Evolutionary conservation across 2,797 vertebrate species (phyloP), one percentile per base, ranked within the genome.

Genomic region (Salmo trutta): DNA sequence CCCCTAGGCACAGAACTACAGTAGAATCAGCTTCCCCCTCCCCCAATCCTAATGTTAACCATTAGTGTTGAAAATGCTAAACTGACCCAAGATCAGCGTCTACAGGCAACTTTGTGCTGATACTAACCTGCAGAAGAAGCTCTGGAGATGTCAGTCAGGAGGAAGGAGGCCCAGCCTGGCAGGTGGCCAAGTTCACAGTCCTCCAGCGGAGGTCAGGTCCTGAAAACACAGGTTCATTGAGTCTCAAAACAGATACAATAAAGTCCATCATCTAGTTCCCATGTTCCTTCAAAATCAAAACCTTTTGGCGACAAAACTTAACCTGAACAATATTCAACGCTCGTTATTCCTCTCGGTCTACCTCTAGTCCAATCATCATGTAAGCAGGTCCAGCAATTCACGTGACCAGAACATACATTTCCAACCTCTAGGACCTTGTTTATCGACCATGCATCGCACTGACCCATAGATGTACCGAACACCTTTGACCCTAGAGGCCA

Each of bases 101-200:
- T 21, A 62, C 4, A 8, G 56, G 56, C n/a, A 62, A 62, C 56
- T 21, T 24, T 8, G 75, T 77, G 31, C 1, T n/a, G 16, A 73
- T 56, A 56, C 89, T 85, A 84, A 93, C 93, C 87, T 88, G 86
- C 79, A 84, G 88, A 77, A n/a, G 83, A 79, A 83, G 74, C 77
- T 81, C 86, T 83, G 78, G 0, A 85, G 77, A 82, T 70, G 85
- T 86, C 81, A 21, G 84, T 81, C 84, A 81, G 92, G 88, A 89
- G 88, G 85, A 88, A 89, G 86, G 88, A 91, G 91, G 90, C 92
- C 93, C 80, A 83, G 89, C 91, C 89, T 89, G 92, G 92, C 84
- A 90, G 92, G 88, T 88, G 89, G 90, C 91, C 91, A 78, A 90
- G 87, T 87, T 92, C 85, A 86, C 87, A 88, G 87, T 91, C 91